phyloP scores from a whole-genome alignment of 2,888 invertebrate genomes.

The Hecatera dysodea region DNA sequence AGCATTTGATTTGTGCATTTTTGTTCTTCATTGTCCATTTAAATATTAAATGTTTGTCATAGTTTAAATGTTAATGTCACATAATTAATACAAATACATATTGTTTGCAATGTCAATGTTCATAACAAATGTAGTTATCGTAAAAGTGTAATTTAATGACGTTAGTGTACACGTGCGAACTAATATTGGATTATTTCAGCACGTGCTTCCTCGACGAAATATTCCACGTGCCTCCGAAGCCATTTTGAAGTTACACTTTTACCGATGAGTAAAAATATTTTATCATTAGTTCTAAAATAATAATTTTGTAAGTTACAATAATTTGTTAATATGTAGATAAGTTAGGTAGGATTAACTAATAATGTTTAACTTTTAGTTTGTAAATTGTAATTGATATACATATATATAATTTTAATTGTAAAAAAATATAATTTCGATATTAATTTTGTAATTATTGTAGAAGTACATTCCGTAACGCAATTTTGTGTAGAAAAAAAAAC shows the following conservation, averaged over 20 bases:
- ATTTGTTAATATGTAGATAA: constrained; percentile 61
- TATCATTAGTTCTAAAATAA: constrained; percentile 51
- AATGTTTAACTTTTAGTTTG: constrained; percentile 62
- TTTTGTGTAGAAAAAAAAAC: constrained; percentile 66
- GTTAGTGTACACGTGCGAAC: constrained; percentile 27
- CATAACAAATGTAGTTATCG: constrained; percentile 46
- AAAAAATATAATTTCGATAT: constrained; percentile 55
- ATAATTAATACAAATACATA: constrained; percentile 40
- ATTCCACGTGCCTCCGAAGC: constrained; percentile 35
- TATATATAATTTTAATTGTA: constrained; percentile 58
- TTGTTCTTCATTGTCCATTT: constrained; percentile 37
- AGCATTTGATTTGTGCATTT: constrained; percentile 41
- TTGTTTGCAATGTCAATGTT: constrained; percentile 52
- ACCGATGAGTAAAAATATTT: constrained; percentile 23
- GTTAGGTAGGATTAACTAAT: constrained; percentile 62
- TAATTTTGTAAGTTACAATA: constrained; percentile 50
- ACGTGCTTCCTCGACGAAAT: constrained; percentile 35
- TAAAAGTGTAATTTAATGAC: constrained; percentile 49
- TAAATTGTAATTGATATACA: constrained; percentile 53
- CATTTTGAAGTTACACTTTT: constrained; percentile 33
- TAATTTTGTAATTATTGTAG: constrained; percentile 61
- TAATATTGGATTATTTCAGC: constrained; percentile 44
- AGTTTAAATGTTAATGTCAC: constrained; percentile 41
- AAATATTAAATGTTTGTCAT: constrained; percentile 44
- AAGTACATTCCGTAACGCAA: constrained; percentile 72